Percentiles rank a stretch among this genome's conserved stretches.
Evolutionary conservation across 2,113 vertebrate species (phyloP).

Genomic region (Microcebus griseorufus): DNA sequence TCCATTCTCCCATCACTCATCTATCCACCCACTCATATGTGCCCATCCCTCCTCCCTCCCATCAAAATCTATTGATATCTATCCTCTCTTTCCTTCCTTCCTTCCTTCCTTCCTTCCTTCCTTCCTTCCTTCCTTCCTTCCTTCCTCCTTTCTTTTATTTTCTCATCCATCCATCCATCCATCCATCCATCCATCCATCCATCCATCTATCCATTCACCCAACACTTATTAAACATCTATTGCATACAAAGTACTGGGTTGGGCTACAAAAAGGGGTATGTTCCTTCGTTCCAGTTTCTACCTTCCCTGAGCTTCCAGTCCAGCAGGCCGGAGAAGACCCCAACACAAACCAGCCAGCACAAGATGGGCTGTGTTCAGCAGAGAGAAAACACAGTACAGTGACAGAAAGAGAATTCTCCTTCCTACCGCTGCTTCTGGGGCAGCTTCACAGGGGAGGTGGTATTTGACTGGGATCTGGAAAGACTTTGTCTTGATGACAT

Average conservation of each 20-base stretch:
- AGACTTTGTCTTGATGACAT: background rate
- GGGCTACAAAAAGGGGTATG: background rate
- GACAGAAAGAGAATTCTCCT: background rate
- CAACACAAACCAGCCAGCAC: background rate
- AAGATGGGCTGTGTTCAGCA: rapidly evolving
- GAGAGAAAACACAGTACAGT: too few species aligned
- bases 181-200: background rate
- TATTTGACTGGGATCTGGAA: background rate
- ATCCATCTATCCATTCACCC: background rate
- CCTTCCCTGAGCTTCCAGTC: background rate
- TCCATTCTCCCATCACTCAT: background rate
- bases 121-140: too few species aligned
- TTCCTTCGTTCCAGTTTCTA: background rate
- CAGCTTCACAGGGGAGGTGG: background rate
- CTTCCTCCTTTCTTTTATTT: background rate
- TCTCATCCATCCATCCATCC: background rate
- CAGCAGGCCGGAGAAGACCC: background rate
- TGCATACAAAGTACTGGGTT: background rate
- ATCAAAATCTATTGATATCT: too few species aligned
- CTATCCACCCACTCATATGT: background rate
- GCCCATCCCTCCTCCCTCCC: background rate
- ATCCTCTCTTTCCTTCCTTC: background rate
- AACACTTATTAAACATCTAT: background rate
- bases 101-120: background rate
- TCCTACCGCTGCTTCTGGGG: background rate